Base-by-base conservation (phyloP, 1,140 invertebrate genomes). In the Calliphora vicina region DNA sequence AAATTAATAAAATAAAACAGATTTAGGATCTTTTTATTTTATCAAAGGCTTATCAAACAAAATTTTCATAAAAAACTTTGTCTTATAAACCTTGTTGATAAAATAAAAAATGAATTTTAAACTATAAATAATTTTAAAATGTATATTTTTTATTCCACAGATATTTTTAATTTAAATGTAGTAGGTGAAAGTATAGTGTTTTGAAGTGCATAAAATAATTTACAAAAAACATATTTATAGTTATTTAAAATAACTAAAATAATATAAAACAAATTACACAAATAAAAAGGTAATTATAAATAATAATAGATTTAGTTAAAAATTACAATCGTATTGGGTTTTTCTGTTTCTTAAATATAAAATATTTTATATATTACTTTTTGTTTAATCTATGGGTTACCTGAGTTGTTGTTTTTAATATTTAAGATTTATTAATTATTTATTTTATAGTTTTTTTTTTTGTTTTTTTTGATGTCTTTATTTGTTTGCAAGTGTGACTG, bases 181-280 rank as follows among this genome's bases (percentile, higher is more conserved):
- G 4, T 50, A 26, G 43, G 12, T 50, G 25, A 42, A 42, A 29
- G 29, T 80, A 50, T 43, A 80, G 42, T 43, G 3, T 72, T 72
- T 12, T 26, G 27, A 12, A 50, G 45, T 50, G 45, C 45, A 50
- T 27, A 72, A 50, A 50, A 50, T 50, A 50, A 50, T 50, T 50
- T 50, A 50, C 45, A 50, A 72, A 4, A 27, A 17, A 71, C 15
- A 74, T 50, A 61, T 80, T 80, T 80, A 80, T 8, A 80, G 78
- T 80, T 80, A 80, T 80, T 80, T 80, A 50, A 80, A 80, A 80
- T 80, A 80, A 80, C 78, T 80, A 43, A 80, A 74, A 78, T 13
- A 5, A 26, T 27, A 74, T 74, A 74, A 2, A 26, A 74, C n/a
- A 74, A 35, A 27, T 78, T 78, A 73, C 0, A 13, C 23, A 26